phyloP scores from a whole-genome alignment of 2,113 vertebrate genomes.

The Pimephales promelas region DNA sequence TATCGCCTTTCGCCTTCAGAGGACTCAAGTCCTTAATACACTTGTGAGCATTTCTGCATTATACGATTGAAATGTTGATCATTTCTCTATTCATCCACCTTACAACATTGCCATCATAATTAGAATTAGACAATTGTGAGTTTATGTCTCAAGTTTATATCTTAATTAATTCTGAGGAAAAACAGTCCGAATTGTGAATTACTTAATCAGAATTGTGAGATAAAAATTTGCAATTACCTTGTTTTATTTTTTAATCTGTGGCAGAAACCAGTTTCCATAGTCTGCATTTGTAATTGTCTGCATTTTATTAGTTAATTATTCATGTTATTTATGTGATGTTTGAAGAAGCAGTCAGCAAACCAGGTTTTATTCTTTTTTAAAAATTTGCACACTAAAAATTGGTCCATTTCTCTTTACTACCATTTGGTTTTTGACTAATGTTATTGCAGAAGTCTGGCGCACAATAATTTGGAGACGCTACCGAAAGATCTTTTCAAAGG shows the following conservation, averaged over 20 bases:
- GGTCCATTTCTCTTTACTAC: not conserved
- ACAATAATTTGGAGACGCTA: slow-evolving; percentile 95
- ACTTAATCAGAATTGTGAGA: too few relatives aligned
- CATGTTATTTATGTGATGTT: not conserved
- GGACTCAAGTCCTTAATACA: slow-evolving; percentile 94
- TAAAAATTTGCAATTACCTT: too few relatives aligned
- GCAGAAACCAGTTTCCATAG: too few relatives aligned
- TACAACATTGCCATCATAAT: not conserved
- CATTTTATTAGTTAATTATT: not conserved
- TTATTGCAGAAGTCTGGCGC: slow-evolving; percentile 90
- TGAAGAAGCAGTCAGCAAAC: not conserved
- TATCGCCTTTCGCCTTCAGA: slow-evolving; percentile 92
- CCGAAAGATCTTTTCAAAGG: slow-evolving; percentile 98
- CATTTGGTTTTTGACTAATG: not conserved
- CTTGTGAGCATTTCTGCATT: slow-evolving; percentile 85
- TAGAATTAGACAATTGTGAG: not conserved
- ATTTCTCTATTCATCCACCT: not conserved
- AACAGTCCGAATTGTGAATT: too few relatives aligned
- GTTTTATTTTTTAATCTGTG: too few relatives aligned
- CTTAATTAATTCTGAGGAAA: too few relatives aligned
- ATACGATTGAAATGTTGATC: not conserved
- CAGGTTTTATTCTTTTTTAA: not conserved
- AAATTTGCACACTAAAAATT: not conserved
- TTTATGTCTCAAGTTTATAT: too few relatives aligned
- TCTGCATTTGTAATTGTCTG: too few relatives aligned